Percentiles rank a stretch among this genome's conserved stretches.
These are phyloP conservation scores for Amblyopsis hoosieri DNA, from an alignment of 2,797 vertebrate genomes.

Conservation along the genomic window DNA sequence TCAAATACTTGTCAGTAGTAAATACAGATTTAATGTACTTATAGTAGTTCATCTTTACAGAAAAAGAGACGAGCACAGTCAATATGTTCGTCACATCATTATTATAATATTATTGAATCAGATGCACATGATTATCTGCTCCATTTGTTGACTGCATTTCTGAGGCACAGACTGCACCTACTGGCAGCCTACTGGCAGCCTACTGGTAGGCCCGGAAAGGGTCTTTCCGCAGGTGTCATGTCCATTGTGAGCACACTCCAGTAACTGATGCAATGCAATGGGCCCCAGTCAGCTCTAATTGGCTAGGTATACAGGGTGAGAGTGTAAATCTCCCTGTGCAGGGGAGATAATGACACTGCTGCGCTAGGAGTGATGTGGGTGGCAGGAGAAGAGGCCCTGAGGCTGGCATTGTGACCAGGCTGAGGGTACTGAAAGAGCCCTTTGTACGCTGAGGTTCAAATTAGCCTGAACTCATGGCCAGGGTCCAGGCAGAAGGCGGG, in stretches of 20 bases:
- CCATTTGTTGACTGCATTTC: background rate
- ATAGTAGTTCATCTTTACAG: too few relatives aligned
- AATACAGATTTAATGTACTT: too few relatives aligned
- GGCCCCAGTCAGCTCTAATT: conserved; percentile 54
- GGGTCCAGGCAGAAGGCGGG: conserved; percentile 22
- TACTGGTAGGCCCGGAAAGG: conserved; percentile 32
- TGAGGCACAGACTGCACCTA: conserved; percentile 1
- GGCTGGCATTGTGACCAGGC: conserved; percentile 65
- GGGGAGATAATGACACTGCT: conserved; percentile 64
- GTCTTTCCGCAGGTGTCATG: conserved; percentile 44
- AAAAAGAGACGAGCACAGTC: too few relatives aligned
- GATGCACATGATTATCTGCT: background rate
- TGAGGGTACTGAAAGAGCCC: conserved; percentile 60
- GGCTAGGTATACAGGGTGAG: conserved; percentile 45
- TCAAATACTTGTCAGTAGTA: conserved; percentile 3
- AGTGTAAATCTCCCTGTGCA: conserved; percentile 59
- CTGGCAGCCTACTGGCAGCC: conserved; percentile 9
- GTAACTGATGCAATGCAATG: conserved; percentile 6
- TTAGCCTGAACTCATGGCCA: conserved; percentile 52
- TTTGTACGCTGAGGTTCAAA: conserved; percentile 70
- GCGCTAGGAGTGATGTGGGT: conserved; percentile 39
- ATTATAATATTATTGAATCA: background rate
- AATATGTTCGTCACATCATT: too few relatives aligned
- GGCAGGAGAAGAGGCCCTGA: conserved; percentile 57
- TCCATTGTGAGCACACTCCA: conserved; percentile 28